Base-by-base conservation (phyloP, 92 coral and sea anemone species). In the Blastomussa wellsi region DNA sequence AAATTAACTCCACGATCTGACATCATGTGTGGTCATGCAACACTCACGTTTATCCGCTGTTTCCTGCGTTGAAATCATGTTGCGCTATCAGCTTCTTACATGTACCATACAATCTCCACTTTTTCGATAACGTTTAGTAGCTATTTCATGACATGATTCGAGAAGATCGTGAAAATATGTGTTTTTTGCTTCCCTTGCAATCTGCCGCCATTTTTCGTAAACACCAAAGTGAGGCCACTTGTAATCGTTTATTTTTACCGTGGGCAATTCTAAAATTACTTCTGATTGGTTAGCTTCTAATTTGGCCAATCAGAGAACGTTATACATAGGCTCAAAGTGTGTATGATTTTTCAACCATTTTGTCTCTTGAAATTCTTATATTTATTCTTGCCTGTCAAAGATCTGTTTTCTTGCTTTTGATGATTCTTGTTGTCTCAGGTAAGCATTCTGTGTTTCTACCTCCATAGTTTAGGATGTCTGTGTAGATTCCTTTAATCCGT, bases 1-100 rank as follows among this genome's bases (percentile, higher is more conserved):
- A 70, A 33, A 33, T 33, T 33, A n/a, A n/a, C n/a, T n/a, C n/a
- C n/a, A n/a, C n/a, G n/a, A n/a, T n/a, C n/a, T n/a, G n/a, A n/a
- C n/a, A n/a, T n/a, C n/a, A n/a, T n/a, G n/a, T n/a, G n/a, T n/a
- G n/a, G n/a, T n/a, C n/a, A n/a, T n/a, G n/a, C n/a, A 69, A 33
- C 29, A 86, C 98, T 92, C 70, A 94, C 98, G 79, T 51, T 88
- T 90, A 67, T 92, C 95, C 4, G 90, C 93, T 19, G 91, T 94
- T 82, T 94, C 92, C 86, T 94, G 95, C 20, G 85, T 76, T 44
- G 98, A 77, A 55, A 74, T 60, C 84, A 83, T 83, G 57, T 29
- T 83, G 2, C 42, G 0, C 33, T 74, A 0, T n/a, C 13, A 11
- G 35, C n/a, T 26, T 41, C 42, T 39, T 38, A 36, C 42, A 24